Percentiles rank a stretch among this genome's conserved stretches.
These are phyloP conservation scores for Plecturocebus donacophilus DNA, from an alignment of 2,113 vertebrate genomes.

Conservation along the genomic window DNA sequence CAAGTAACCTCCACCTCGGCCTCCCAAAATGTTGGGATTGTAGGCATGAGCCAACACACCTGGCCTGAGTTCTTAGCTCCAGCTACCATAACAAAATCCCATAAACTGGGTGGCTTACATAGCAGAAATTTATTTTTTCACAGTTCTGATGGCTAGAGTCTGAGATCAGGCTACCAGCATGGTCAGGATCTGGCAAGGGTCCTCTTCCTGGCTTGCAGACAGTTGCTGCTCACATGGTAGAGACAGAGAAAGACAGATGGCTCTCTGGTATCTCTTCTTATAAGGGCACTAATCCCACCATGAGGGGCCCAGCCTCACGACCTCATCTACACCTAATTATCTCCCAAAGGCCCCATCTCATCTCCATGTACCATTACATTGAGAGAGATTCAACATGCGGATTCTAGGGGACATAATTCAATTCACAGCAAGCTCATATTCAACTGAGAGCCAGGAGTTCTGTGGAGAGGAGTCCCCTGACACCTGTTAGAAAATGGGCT, in stretches of 20 bases:
- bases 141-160: neutral
- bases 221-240: neutral
- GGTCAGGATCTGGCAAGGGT: neutral
- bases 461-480: neutral
- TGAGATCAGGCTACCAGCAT: neutral
- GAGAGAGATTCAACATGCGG: neutral
- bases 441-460: neutral
- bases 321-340: neutral
- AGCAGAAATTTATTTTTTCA: neutral
- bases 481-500: neutral
- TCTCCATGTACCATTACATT: neutral
- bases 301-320: neutral
- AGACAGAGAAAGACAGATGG: neutral
- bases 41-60: too few relatives aligned
- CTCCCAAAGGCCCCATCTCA: neutral
- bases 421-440: neutral
- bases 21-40: too few relatives aligned
- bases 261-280: neutral
- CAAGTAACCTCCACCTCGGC: too few relatives aligned
- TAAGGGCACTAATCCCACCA: neutral
- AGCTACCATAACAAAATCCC: neutral
- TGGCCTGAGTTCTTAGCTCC: neutral
- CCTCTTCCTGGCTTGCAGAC: neutral
- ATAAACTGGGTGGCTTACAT: neutral
- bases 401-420: neutral